A percentile compares a stretch with the other conserved stretches of the same genome.
Evolutionary conservation across 1,140 invertebrate genomes (phyloP).

Genomic region (Luehdorfia chinensis): DNA sequence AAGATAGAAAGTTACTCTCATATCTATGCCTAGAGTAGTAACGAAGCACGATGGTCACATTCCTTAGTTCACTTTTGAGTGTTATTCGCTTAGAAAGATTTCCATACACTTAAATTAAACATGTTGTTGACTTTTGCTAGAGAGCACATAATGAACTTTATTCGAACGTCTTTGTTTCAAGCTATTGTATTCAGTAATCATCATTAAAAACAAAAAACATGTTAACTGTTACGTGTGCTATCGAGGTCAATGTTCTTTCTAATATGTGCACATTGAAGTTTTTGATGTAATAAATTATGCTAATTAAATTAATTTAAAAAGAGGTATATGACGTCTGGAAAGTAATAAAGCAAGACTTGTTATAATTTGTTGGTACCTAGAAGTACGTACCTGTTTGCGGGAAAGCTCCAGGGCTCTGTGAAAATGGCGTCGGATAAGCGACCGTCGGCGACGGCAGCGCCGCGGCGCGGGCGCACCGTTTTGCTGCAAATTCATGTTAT

Average conservation of each 20-base stretch:
- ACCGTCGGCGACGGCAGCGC: constrained; percentile 60
- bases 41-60: constrained; percentile 76
- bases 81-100: constrained; percentile 41
- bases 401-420: constrained; percentile 68
- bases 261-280: constrained; percentile 26
- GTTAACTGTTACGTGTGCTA: constrained; percentile 67
- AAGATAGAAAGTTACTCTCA: no score
- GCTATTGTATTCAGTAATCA: constrained; percentile 47
- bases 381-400: constrained; percentile 63
- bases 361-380: constrained; percentile 24
- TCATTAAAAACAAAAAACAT: constrained; percentile 69
- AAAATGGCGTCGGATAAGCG: constrained; percentile 70
- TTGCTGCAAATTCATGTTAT: constrained; percentile 70
- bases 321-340: no score
- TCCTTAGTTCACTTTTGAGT: constrained; percentile 62
- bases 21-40: no score
- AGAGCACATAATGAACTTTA: constrained; percentile 20
- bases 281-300: constrained; percentile 1
- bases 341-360: no score
- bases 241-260: constrained; percentile 65
- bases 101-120: constrained; percentile 1
- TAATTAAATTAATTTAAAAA: neutral
- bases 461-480: constrained; percentile 56
- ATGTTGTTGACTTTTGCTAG: constrained; percentile 15
- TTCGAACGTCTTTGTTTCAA: constrained; percentile 25